Percentiles rank a stretch among this genome's conserved stretches.
Conservation (phyloP, 1,140 invertebrate genomes). For the Glomeris maerens region DNA sequence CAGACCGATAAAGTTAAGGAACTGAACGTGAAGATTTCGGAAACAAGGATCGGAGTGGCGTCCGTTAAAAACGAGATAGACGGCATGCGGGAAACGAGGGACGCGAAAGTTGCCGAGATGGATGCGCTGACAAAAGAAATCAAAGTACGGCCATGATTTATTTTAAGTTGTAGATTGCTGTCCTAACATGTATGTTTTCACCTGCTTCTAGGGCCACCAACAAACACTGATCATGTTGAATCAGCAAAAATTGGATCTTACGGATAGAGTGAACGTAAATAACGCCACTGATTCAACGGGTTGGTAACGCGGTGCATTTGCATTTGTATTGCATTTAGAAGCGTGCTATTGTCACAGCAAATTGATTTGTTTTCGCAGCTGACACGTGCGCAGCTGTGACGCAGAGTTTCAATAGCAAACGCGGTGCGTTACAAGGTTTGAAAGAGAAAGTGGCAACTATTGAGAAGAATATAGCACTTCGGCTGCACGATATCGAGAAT, state of each 20-base stretch:
- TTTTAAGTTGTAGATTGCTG: too few relatives aligned
- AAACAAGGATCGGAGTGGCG: constrained; percentile 74
- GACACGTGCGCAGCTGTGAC: constrained; percentile 50
- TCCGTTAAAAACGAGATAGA: constrained; percentile 91
- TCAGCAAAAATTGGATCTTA: constrained; percentile 23
- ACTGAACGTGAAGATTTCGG: constrained; percentile 69
- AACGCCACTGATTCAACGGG: constrained; percentile 15
- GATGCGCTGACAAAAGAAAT: constrained; percentile 55
- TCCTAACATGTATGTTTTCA: too few relatives aligned
- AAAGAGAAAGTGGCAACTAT: constrained; percentile 52
- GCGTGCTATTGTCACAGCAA: neutral
- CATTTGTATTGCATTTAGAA: neutral
- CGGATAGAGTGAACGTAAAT: constrained; percentile 13
- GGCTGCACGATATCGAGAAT: constrained; percentile 65
- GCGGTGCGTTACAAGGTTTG: constrained; percentile 70
- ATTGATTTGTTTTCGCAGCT: constrained; percentile 25
- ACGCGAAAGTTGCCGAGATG: constrained; percentile 79
- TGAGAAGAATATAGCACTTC: constrained; percentile 50
- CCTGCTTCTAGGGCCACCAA: constrained; percentile 3
- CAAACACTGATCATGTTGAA: constrained; percentile 17
- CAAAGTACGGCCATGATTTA: constrained; percentile 22
- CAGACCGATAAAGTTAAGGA: constrained; percentile 71
- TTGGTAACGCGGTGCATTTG: constrained; percentile 8
- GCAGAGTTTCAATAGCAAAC: constrained; percentile 54
- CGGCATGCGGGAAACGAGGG: constrained; percentile 78